Evolutionary conservation across 2,113 vertebrate species (phyloP).

Genomic region (Jaculus jaculus): DNA sequence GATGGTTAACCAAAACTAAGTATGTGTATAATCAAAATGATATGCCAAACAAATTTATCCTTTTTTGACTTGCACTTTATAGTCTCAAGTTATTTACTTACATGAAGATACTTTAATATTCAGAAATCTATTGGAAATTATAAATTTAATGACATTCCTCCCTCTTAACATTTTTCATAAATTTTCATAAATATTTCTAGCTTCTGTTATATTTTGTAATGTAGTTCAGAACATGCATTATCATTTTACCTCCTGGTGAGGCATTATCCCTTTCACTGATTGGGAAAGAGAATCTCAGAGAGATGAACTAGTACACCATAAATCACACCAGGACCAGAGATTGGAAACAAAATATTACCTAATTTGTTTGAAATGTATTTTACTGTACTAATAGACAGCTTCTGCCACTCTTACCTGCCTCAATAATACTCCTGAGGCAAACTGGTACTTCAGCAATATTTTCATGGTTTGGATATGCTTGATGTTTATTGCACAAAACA

Average conservation of each 20-base stretch:
- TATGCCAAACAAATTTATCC: background rate
- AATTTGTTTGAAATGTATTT: background rate
- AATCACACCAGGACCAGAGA: background rate
- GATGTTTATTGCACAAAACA: slow-evolving; percentile 54
- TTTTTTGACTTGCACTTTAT: slow-evolving; percentile 22
- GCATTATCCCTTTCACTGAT: slow-evolving; percentile 33
- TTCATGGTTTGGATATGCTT: slow-evolving; percentile 50
- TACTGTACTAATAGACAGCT: background rate
- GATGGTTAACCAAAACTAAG: background rate
- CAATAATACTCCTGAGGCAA: slow-evolving; percentile 32
- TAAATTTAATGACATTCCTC: slow-evolving; percentile 25
- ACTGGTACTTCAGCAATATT: slow-evolving; percentile 57
- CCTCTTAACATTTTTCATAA: slow-evolving; percentile 36
- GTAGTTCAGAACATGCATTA: background rate
- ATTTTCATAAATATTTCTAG: background rate
- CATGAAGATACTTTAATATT: background rate
- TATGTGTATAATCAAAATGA: slow-evolving; percentile 19
- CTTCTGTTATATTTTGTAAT: background rate
- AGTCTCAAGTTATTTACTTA: slow-evolving; percentile 7
- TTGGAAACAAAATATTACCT: slow-evolving; percentile 17
- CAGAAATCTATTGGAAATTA: slow-evolving; percentile 19
- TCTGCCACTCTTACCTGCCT: background rate
- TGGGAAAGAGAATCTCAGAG: slow-evolving; percentile 50
- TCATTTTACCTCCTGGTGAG: slow-evolving; percentile 20
- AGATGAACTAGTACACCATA: background rate